phyloP scores from a whole-genome alignment of 2,113 vertebrate genomes.

The Antennarius striatus region DNA sequence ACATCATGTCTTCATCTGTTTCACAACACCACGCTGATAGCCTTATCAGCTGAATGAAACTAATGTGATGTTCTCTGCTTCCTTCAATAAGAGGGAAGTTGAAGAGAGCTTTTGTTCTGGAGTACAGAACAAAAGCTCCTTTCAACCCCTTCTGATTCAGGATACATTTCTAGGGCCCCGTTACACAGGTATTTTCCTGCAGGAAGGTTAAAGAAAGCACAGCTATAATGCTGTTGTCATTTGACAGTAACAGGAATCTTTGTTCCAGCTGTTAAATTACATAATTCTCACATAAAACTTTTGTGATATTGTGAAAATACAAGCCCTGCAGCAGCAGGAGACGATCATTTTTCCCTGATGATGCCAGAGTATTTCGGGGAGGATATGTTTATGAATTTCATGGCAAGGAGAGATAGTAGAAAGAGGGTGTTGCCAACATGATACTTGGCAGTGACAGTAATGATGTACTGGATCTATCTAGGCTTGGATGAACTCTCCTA shows the following conservation, averaged over 20 bases:
- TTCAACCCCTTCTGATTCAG: slow-evolving; percentile 67
- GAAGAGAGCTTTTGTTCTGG: no score
- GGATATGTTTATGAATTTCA: slow-evolving; percentile 1
- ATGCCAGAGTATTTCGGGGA: neutral
- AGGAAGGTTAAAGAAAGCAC: slow-evolving; percentile 18
- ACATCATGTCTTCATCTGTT: slow-evolving; percentile 44
- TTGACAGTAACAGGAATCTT: slow-evolving; percentile 42
- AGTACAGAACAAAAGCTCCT: no score
- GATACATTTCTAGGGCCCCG: slow-evolving; percentile 51
- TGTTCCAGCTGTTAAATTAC: slow-evolving; percentile 57
- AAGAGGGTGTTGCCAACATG: neutral
- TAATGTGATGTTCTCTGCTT: slow-evolving; percentile 39
- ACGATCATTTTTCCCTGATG: slow-evolving; percentile 9
- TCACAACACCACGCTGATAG: slow-evolving; percentile 58
- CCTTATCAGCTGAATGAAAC: slow-evolving; percentile 67
- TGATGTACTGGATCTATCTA: no score
- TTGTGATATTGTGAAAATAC: slow-evolving; percentile 38
- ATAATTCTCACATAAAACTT: slow-evolving; percentile 34
- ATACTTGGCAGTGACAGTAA: no score
- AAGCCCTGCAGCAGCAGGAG: slow-evolving; percentile 17
- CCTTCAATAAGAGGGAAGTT: no score
- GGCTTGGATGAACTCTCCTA: no score
- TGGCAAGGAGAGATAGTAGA: neutral
- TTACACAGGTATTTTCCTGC: slow-evolving; percentile 44
- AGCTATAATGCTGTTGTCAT: slow-evolving; percentile 66